Percentiles rank a stretch among this genome's conserved stretches.
These are phyloP conservation scores for Tachysurus vachellii DNA, from an alignment of 2,113 vertebrate species.

Conservation along the genomic window DNA sequence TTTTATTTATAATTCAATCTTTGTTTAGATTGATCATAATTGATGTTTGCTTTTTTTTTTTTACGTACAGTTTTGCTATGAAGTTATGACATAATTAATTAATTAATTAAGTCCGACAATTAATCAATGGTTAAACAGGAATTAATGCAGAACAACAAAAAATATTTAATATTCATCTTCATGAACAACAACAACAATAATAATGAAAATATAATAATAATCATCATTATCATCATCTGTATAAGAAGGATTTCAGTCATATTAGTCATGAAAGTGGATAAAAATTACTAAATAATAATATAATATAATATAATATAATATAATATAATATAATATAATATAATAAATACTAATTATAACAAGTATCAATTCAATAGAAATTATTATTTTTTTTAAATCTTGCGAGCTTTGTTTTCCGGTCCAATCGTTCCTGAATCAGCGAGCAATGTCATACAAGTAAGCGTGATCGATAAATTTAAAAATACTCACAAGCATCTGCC, in stretches of 20 bases:
- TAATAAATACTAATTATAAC: too few species aligned
- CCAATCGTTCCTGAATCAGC: neutral
- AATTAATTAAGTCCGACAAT: neutral
- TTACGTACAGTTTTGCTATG: neutral
- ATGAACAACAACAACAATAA: too few species aligned
- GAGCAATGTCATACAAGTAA: neutral
- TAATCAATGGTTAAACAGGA: neutral
- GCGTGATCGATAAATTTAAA: neutral
- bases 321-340: too few species aligned
- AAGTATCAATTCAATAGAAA: too few species aligned
- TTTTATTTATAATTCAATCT: neutral
- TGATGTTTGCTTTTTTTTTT: too few species aligned
- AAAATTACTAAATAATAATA: too few species aligned
- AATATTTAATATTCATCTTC: neutral
- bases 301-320: too few species aligned
- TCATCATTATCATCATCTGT: too few species aligned
- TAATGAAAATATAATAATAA: too few species aligned
- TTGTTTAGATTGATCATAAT: neutral
- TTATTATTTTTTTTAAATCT: too few species aligned
- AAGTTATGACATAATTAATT: neutral
- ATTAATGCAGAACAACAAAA: neutral
- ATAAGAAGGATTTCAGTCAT: too few species aligned
- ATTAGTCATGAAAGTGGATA: too few species aligned
- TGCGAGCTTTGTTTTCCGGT: neutral
- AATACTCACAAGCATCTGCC: slow-evolving; percentile 62